Conservation (phyloP, 2,797 vertebrate species). For the Ceyx erithaca region DNA sequence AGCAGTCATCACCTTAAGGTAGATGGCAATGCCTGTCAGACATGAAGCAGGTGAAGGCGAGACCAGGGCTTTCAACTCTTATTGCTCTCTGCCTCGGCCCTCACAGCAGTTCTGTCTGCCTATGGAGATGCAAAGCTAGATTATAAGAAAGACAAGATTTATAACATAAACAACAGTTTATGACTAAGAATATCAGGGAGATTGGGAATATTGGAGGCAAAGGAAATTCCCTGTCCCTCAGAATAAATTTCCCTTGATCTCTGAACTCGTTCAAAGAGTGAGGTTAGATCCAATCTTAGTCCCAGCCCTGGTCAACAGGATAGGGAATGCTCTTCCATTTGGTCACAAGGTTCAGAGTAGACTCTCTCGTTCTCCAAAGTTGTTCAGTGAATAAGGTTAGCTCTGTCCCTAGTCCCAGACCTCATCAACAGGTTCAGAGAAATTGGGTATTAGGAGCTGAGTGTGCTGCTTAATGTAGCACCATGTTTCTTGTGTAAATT, state of each 20-base stretch:
- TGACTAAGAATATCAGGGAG: background rate
- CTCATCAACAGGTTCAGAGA: background rate
- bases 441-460: background rate
- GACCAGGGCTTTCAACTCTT: background rate
- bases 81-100: background rate
- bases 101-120: background rate
- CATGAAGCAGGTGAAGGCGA: background rate
- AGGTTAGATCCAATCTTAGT: background rate
- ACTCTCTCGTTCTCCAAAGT: background rate
- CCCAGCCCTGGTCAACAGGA: background rate
- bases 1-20: background rate
- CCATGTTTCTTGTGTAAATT: background rate
- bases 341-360: background rate
- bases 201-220: background rate
- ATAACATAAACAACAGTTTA: background rate
- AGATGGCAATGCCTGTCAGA: background rate
- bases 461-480: background rate
- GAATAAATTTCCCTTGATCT: background rate
- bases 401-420: background rate
- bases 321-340: background rate
- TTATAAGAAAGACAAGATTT: background rate
- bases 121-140: background rate
- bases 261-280: background rate
- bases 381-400: background rate
- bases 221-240: background rate